Base-by-base conservation (phyloP, 2,113 vertebrate genomes). In the Hippoglossus stenolepis region DNA sequence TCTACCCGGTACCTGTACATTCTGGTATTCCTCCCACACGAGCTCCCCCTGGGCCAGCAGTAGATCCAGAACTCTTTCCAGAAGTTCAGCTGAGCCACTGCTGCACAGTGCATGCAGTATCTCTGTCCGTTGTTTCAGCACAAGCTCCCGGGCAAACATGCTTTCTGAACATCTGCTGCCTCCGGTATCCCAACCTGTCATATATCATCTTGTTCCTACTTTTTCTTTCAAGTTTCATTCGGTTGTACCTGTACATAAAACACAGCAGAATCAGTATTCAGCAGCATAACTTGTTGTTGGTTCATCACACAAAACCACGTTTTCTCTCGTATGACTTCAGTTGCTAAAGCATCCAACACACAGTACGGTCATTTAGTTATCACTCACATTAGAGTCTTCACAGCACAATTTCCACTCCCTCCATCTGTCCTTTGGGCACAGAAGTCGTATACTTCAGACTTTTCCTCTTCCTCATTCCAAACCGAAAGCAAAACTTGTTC, bases 1-100 rank as follows among this genome's bases (percentile, higher is more conserved):
- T 66, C 94, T 93, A 3, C 91, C 88, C 0, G 79, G 69, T 5
- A 93, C 73, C 17, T 85, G 87, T 12, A 96, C 51, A 54, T 72
- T 90, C 63, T 95, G 94, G 26, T 95, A 95, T 20, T 97, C 96
- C 75, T 97, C 96, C 94, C 95, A 95, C 28, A 81, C 79, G 20
- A 97, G 90, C 31, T 91, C 83, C 0, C 91, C 93, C 73, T 92
- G 92, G 47, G 95, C 92, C 24, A 96, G 88, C 23, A 97, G 93
- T 70, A 94, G 84, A 80, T 97, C 96, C 83, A 96, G 72, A 28
- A 96, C 75, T 6, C 79, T 93, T 73, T 96, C 96, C 31, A 96
- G 90, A 68, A 78, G 80, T 77, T 97, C 96, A 18, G 91, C 54
- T 54, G 92, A 89, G 3, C 95, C 95, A 3, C 95, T 90, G 9